phyloP scores from a whole-genome alignment of 2,888 invertebrate species.

The Glyphotaelius pellucidus region DNA sequence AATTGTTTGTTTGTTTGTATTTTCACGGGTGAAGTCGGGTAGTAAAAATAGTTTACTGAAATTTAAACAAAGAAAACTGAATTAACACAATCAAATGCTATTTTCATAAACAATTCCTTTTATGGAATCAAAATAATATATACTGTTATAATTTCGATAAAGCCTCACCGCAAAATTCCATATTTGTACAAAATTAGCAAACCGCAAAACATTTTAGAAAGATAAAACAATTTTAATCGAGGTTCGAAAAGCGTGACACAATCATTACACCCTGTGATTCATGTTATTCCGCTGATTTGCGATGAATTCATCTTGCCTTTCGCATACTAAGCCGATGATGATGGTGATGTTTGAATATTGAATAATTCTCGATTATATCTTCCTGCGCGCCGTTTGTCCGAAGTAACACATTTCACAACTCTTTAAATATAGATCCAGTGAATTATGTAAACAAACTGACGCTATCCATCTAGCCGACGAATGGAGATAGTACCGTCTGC shows the following conservation, averaged over 20 bases:
- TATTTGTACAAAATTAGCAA: not conserved
- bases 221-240: not conserved
- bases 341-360: not conserved
- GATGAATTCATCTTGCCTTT: not conserved
- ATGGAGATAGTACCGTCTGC: not conserved
- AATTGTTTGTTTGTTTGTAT: not conserved
- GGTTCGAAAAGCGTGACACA: not conserved
- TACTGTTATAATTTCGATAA: not conserved
- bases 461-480: conserved; percentile 51
- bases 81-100: not conserved
- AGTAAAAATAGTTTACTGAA: not conserved
- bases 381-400: not conserved
- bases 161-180: not conserved
- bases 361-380: not conserved
- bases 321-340: not conserved
- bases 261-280: not conserved
- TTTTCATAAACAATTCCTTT: not conserved
- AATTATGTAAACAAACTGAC: conserved; percentile 64
- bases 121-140: not conserved
- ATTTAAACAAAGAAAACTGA: not conserved
- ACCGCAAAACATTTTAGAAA: not conserved
- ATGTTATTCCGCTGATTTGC: not conserved
- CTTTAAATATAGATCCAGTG: conserved; percentile 64
- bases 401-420: conserved; percentile 42
- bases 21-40: not conserved